Percentiles rank a stretch among this genome's conserved stretches.
These are phyloP conservation scores for Cepaea hortensis DNA, from an alignment of 2,888 invertebrate species.

Conservation along the genomic window DNA sequence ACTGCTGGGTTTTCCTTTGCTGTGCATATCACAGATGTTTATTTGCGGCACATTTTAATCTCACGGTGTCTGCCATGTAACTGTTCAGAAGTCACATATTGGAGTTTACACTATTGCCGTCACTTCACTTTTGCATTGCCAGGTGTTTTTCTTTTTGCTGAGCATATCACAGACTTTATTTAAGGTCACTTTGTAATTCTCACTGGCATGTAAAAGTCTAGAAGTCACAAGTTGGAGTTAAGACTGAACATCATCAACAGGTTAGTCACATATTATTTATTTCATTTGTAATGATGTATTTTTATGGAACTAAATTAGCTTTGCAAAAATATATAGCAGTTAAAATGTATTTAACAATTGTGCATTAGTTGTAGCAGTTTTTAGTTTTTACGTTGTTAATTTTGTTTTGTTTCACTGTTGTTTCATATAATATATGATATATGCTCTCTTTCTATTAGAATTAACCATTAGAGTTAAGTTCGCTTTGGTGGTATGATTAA, in stretches of 20 bases:
- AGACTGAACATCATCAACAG: not conserved
- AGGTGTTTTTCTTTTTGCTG: not conserved
- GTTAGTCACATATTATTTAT: not conserved
- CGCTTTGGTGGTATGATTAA: too few relatives aligned
- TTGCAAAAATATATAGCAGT: not conserved
- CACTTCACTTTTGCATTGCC: not conserved
- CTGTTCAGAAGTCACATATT: not conserved
- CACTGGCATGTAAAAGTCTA: not conserved
- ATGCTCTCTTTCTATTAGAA: too few relatives aligned
- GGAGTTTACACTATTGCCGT: not conserved
- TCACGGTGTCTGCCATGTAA: not conserved
- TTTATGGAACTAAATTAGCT: not conserved
- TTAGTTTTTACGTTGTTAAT: not conserved
- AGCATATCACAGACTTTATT: not conserved
- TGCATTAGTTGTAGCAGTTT: not conserved
- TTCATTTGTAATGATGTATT: too few relatives aligned
- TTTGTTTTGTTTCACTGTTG: too few relatives aligned
- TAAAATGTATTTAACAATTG: not conserved
- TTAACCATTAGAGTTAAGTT: too few relatives aligned
- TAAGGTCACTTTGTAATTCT: not conserved
- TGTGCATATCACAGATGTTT: not conserved
- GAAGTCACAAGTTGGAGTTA: not conserved
- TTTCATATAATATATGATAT: too few relatives aligned
- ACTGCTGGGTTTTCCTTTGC: not conserved
- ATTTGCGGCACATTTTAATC: slow-evolving; percentile 7